These are phyloP conservation scores for Tyto alba DNA, from an alignment of 2,113 vertebrate genomes.

Conservation along the genomic window DNA sequence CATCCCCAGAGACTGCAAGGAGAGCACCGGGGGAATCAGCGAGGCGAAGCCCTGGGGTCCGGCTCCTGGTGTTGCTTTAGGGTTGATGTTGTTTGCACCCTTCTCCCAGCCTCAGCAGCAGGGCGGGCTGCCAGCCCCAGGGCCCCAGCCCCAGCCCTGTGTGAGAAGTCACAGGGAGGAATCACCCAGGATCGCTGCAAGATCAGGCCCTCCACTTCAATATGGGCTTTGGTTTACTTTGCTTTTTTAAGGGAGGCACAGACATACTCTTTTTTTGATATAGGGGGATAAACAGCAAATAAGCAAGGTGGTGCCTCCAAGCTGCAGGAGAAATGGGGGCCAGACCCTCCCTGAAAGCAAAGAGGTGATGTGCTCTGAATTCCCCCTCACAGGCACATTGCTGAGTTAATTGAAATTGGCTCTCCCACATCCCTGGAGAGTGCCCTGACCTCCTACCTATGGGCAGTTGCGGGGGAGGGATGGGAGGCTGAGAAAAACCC, in stretches of 20 bases:
- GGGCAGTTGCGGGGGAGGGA: not conserved
- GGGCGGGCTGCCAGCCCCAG: not conserved
- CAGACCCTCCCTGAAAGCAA: not conserved
- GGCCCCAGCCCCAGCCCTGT: not conserved
- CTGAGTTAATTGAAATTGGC: conserved; percentile 47
- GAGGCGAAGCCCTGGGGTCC: accelerated
- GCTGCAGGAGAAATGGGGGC: not conserved
- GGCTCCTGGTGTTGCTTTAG: accelerated
- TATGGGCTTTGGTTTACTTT: not conserved
- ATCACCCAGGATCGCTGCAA: not conserved
- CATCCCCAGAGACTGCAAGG: not conserved
- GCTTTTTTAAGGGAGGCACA: not conserved
- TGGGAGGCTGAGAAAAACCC: not conserved
- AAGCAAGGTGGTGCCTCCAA: not conserved
- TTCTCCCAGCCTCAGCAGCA: not conserved
- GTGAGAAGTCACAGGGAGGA: accelerated
- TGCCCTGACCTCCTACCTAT: conserved; percentile 30
- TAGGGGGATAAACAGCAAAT: not conserved
- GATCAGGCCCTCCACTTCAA: not conserved
- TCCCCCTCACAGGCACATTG: not conserved
- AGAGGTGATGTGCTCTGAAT: not conserved
- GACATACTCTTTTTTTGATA: not conserved
- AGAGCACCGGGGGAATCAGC: accelerated
- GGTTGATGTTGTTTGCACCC: not conserved
- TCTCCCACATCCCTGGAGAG: conserved; percentile 26